Evolutionary conservation across 1,140 invertebrate genomes (phyloP).

Genomic region (Cotesia glomerata): DNA sequence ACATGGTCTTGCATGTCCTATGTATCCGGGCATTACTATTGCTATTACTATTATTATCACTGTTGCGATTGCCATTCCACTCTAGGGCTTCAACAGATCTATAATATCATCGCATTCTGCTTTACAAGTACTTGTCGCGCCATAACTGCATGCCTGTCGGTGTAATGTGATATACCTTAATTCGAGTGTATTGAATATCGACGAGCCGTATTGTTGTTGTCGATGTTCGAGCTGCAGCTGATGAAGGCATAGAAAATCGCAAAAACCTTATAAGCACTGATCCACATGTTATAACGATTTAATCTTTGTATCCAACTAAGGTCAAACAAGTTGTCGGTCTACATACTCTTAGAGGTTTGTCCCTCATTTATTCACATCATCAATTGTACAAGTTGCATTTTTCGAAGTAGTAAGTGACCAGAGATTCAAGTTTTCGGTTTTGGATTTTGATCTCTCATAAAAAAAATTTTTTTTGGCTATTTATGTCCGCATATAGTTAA

Average conservation of each 20-base stretch:
- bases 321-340: not conserved
- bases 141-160: too few relatives aligned
- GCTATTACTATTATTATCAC: not conserved
- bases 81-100: not conserved
- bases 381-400: not conserved
- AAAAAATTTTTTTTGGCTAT: too few relatives aligned
- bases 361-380: not conserved
- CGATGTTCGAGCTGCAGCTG: not conserved
- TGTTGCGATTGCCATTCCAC: not conserved
- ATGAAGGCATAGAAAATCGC: not conserved
- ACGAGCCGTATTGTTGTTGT: too few relatives aligned
- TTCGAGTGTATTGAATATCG: too few relatives aligned
- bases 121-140: too few relatives aligned
- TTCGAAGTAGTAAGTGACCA: not conserved
- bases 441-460: too few relatives aligned
- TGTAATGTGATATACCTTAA: too few relatives aligned
- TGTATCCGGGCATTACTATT: conserved; percentile 34
- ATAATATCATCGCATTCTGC: too few relatives aligned
- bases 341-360: not conserved
- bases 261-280: not conserved
- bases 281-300: conserved; percentile 9
- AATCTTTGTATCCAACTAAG: conserved; percentile 12
- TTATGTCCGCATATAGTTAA: too few relatives aligned
- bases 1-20: conserved; percentile 48
- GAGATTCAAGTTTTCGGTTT: not conserved